A percentile compares a stretch with the other conserved stretches of the same genome.
Evolutionary conservation across 2,797 vertebrate species (phyloP).

Genomic region (Okamejei kenojei): DNA sequence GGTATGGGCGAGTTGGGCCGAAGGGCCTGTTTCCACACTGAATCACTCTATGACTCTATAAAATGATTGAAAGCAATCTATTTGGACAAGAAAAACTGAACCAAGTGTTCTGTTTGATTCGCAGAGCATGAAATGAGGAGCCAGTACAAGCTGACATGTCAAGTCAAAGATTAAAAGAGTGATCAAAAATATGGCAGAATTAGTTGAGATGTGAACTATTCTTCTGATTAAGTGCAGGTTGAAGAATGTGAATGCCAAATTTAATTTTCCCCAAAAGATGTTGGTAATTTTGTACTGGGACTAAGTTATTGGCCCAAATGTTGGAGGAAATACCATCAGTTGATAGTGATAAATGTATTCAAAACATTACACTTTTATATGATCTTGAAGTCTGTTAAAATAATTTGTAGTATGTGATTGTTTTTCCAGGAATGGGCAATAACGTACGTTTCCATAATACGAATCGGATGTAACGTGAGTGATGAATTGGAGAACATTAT

Average conservation of each 20-base stretch:
- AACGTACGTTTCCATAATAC: too few relatives aligned
- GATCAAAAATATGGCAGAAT: neutral
- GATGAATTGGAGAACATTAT: too few relatives aligned
- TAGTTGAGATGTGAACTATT: neutral
- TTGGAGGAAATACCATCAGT: too few relatives aligned
- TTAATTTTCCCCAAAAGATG: neutral
- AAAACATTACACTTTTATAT: neutral
- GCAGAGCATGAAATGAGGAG: neutral
- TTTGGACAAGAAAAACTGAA: neutral
- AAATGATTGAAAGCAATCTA: neutral
- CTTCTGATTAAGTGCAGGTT: neutral
- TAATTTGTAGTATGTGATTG: neutral
- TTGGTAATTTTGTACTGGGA: neutral
- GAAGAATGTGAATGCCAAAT: neutral
- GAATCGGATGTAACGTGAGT: too few relatives aligned
- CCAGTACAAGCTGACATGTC: neutral
- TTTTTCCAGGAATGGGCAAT: too few relatives aligned
- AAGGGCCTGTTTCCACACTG: too few relatives aligned
- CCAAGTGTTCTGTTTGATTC: neutral
- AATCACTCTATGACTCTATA: too few relatives aligned
- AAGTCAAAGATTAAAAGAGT: neutral
- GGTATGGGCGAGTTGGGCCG: too few relatives aligned
- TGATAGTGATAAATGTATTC: neutral
- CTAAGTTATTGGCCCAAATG: neutral
- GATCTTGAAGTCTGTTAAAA: neutral